Percentiles rank a stretch among this genome's conserved stretches.
phyloP scores from a whole-genome alignment of 37 sponge, comb jelly and placozoan species.

The Aphrocallistes beatrix region DNA sequence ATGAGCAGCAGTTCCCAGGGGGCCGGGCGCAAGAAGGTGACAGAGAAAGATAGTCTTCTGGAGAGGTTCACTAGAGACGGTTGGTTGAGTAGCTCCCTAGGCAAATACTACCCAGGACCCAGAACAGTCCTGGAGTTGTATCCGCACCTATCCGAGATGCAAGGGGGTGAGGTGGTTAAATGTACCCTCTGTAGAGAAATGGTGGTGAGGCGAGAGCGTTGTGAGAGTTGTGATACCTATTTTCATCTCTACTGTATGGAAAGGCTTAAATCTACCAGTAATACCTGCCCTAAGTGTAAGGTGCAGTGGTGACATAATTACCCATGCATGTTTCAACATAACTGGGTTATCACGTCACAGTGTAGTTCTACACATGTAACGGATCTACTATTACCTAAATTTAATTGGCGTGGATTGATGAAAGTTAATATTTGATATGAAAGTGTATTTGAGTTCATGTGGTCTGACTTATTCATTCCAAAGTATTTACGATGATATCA shows the following conservation, averaged over 20 bases:
- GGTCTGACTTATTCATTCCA: no score
- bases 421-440: no score
- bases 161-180: slow-evolving; percentile 19
- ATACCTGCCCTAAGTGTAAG: background rate
- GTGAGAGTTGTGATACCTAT: background rate
- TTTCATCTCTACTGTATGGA: background rate
- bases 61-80: background rate
- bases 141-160: slow-evolving; percentile 37
- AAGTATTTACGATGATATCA: no score
- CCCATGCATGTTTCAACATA: no score
- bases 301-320: background rate
- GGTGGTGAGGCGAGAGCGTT: slow-evolving; percentile 22
- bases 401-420: no score
- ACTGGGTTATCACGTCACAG: no score
- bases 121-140: slow-evolving; percentile 42
- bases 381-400: no score
- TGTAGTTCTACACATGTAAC: no score
- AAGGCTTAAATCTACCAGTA: background rate
- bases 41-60: background rate
- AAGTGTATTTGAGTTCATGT: no score
- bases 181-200: slow-evolving; percentile 32
- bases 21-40: background rate
- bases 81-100: background rate
- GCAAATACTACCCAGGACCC: slow-evolving; percentile 31
- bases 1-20: background rate